Evolutionary conservation across 2,888 invertebrate species (phyloP), one percentile per base, ranked within the genome.

Genomic region (Dryococelus australis): DNA sequence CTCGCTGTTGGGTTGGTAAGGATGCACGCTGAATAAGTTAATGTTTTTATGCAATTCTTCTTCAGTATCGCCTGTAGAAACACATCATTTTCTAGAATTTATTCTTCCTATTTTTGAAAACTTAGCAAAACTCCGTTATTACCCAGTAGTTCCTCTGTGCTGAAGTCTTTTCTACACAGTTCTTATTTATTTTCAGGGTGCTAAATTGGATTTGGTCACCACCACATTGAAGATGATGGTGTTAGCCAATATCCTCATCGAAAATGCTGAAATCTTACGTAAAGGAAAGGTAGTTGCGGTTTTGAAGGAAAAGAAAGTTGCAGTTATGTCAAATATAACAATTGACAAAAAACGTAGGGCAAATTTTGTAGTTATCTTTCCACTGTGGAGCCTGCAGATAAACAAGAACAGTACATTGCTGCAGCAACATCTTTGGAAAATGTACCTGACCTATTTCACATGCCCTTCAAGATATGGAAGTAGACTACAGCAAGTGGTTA

Each of bases 391-490:
- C 84, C 35, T 9, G n/a, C 27, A 84, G 84, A 12, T 10, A 35
- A 35, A 12, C 84, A n/a, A 43, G 84, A 84, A n/a, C 35, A 28
- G 84, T 28, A 2, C 26, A 35, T 28, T 84, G n/a, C 35, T 27
- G 28, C 84, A 24, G 35, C 35, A n/a, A 28, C 84, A 84, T 84
- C 84, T 27, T n/a, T 84, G 9, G 84, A 84, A 24, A n/a, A 35
- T 27, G 35, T 84, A 35, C 84, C 12, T 6, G 84, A 28, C 35
- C 35, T 24, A 28, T 84, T 84, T 84, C 84, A 43, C 35, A 84
- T 84, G 84, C 35, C n/a, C 84, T 84, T 35, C 84, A 84, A 35
- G 84, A 28, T 28, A 84, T 84, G 83, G 35, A 83, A 43, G 28
- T 83, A 24, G 83, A 43, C 8, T 83, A 28, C 5, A 28, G 16